A percentile compares a stretch with the other conserved stretches of the same genome.
These are phyloP conservation scores for Passerculus sandwichensis DNA, from an alignment of 2,797 vertebrate species.

Conservation along the genomic window DNA sequence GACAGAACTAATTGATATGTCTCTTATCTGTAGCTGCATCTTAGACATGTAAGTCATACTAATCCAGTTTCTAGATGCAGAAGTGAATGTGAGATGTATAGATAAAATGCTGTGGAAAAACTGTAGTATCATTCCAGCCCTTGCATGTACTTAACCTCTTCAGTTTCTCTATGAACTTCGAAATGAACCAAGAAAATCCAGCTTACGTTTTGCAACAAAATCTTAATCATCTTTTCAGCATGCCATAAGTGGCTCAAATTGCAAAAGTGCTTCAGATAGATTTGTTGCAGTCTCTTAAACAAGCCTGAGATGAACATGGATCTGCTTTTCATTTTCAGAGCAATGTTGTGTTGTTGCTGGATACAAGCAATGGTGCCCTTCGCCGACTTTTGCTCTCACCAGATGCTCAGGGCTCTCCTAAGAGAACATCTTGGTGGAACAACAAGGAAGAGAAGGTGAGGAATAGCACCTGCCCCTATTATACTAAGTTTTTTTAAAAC, in stretches of 20 bases:
- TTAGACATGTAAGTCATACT: neutral
- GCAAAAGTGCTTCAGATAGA: neutral
- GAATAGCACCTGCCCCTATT: neutral
- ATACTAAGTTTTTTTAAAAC: neutral
- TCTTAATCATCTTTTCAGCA: neutral
- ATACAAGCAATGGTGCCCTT: constrained; percentile 83
- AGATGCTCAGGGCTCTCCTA: constrained; percentile 73
- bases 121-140: neutral
- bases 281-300: neutral
- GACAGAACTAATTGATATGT: neutral
- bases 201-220: neutral
- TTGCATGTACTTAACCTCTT: neutral
- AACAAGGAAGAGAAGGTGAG: constrained; percentile 86
- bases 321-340: constrained; percentile 79
- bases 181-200: neutral
- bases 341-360: constrained; percentile 89
- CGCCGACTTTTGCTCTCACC: constrained; percentile 81
- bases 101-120: neutral
- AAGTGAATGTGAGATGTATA: neutral
- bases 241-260: neutral
- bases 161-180: neutral
- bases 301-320: neutral
- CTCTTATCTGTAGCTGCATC: neutral
- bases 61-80: neutral
- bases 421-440: constrained; percentile 82